A percentile compares a stretch with the other conserved stretches of the same genome.
phyloP scores from a whole-genome alignment of 2,888 invertebrate species.

The Lithophane socia region DNA sequence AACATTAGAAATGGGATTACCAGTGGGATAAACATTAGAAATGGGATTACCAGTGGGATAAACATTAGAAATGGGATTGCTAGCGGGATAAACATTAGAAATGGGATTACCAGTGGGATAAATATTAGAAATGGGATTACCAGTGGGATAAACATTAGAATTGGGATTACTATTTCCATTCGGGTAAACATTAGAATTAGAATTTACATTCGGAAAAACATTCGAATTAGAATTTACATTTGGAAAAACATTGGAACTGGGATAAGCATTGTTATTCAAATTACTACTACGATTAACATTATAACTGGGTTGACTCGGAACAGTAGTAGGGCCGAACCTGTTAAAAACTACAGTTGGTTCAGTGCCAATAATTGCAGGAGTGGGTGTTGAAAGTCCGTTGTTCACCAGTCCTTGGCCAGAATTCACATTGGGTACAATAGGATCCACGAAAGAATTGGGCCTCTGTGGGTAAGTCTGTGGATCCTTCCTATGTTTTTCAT shows the following conservation, averaged over 20 bases:
- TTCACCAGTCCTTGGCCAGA: background rate
- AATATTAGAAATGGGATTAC: background rate
- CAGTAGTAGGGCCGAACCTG: conserved; percentile 4
- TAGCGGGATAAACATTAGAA: background rate
- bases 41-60: background rate
- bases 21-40: background rate
- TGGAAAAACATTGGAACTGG: no score
- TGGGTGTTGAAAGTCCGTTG: conserved; percentile 11
- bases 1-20: background rate
- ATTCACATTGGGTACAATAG: conserved; percentile 28
- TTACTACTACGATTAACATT: background rate
- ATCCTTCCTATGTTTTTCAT: conserved; percentile 90
- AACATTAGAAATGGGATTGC: conserved; percentile 6
- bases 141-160: background rate
- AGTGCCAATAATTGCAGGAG: conserved; percentile 1
- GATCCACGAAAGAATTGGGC: conserved; percentile 76
- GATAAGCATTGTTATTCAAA: no score
- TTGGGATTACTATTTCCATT: background rate
- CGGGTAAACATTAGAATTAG: background rate
- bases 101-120: background rate
- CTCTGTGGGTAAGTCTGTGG: conserved; percentile 82
- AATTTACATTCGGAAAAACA: no score
- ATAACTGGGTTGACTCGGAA: conserved; percentile 3
- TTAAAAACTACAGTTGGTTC: background rate
- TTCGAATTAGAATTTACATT: no score